Evolutionary conservation across 2,888 invertebrate species (phyloP).

Genomic region (Blastobasis adustella): DNA sequence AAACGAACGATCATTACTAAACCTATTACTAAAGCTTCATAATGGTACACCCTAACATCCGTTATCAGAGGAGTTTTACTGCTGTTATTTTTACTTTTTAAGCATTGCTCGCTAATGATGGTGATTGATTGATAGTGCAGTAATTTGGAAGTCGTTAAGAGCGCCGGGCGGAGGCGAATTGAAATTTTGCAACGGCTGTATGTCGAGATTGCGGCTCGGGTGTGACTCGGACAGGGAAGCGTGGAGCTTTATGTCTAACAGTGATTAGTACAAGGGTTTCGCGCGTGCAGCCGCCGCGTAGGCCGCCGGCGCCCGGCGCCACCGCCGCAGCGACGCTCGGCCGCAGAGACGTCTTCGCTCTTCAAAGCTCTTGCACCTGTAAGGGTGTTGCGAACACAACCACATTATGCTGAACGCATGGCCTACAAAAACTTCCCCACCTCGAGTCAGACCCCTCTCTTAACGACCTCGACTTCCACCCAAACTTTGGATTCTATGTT

Average conservation of each 20-base stretch:
- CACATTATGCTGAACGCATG: slow-evolving; percentile 72
- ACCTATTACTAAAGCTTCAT: slow-evolving; percentile 14
- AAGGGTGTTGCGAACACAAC: slow-evolving; percentile 73
- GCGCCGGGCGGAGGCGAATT: slow-evolving; percentile 20
- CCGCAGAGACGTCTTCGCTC: slow-evolving; percentile 35
- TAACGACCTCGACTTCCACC: slow-evolving; percentile 32
- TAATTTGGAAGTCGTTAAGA: slow-evolving; percentile 51
- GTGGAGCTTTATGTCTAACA: slow-evolving; percentile 30
- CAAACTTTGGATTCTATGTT: slow-evolving; percentile 24
- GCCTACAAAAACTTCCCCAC: slow-evolving; percentile 63
- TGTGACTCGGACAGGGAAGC: slow-evolving; percentile 68
- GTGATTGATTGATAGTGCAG: slow-evolving; percentile 1
- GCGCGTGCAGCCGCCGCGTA: slow-evolving; percentile 21
- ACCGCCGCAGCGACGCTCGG: slow-evolving; percentile 20
- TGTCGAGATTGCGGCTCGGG: slow-evolving; percentile 21
- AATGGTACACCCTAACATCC: slow-evolving; percentile 30
- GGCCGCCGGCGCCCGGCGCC: slow-evolving; percentile 16
- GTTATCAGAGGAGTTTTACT: neutral
- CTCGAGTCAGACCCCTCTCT: slow-evolving; percentile 61
- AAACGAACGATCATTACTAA: slow-evolving; percentile 44
- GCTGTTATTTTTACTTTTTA: neutral
- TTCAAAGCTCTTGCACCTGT: slow-evolving; percentile 64
- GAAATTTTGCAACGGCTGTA: too few species aligned
- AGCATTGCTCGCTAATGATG: neutral
- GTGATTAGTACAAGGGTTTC: slow-evolving; percentile 32